Conservation (phyloP, 2,797 vertebrate genomes). For the Ctenopoma multispine region DNA sequence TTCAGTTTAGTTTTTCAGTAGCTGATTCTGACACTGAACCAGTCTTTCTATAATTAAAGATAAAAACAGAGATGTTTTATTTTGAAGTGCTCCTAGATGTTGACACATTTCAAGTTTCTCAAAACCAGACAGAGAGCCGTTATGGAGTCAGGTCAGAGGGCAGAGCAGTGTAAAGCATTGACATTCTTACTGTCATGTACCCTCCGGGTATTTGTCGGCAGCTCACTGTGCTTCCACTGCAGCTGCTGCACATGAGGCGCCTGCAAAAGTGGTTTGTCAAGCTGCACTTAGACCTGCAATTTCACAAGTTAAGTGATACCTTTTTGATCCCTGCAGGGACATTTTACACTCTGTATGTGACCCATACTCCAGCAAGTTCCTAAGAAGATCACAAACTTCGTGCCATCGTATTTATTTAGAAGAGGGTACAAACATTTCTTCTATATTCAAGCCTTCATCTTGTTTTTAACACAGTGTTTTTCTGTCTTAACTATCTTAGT, state of each 20-base stretch:
- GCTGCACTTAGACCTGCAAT: slow-evolving; percentile 37
- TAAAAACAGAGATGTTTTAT: too few species aligned
- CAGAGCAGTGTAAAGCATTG: slow-evolving; percentile 34
- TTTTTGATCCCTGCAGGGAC: slow-evolving; percentile 40
- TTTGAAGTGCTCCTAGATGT: slow-evolving; percentile 17
- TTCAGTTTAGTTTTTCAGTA: too few species aligned
- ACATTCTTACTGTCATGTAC: slow-evolving; percentile 36
- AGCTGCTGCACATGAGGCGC: slow-evolving; percentile 29
- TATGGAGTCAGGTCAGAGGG: slow-evolving; percentile 40
- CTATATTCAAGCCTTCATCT: background rate
- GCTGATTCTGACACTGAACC: too few species aligned
- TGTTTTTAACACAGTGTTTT: background rate
- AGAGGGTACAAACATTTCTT: slow-evolving; percentile 8
- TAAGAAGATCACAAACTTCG: slow-evolving; percentile 24
- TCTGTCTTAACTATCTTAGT: background rate
- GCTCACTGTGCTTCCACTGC: slow-evolving; percentile 25
- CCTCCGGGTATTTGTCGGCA: slow-evolving; percentile 38
- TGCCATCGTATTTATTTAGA: slow-evolving; percentile 20
- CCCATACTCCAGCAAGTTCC: slow-evolving; percentile 17
- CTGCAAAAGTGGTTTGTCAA: slow-evolving; percentile 47
- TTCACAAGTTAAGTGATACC: slow-evolving; percentile 39
- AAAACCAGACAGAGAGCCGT: slow-evolving; percentile 20
- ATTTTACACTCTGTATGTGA: slow-evolving; percentile 24
- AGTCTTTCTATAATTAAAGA: too few species aligned
- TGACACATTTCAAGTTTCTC: slow-evolving; percentile 14